phyloP scores from a whole-genome alignment of 2,113 vertebrate genomes.

The Phrynosoma blainvillii region DNA sequence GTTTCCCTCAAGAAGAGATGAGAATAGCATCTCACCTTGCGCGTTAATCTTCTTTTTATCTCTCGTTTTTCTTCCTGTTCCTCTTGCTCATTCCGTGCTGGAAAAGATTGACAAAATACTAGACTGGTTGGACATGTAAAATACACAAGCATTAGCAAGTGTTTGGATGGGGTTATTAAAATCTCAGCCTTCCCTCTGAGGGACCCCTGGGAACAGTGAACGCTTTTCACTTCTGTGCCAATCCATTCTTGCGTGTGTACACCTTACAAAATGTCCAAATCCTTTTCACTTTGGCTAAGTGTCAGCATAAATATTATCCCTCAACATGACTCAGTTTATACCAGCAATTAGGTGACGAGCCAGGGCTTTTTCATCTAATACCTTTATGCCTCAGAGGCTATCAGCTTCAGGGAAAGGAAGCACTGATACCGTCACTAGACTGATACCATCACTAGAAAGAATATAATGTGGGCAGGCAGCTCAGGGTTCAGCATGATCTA shows the following conservation, averaged over 20 bases:
- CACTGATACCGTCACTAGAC: fast-evolving
- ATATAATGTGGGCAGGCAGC: neutral
- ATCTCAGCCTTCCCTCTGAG: constrained; percentile 46
- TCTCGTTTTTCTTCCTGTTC: constrained; percentile 98
- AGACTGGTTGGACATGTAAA: constrained; percentile 44
- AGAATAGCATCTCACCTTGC: constrained; percentile 85
- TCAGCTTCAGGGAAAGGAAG: constrained; percentile 2
- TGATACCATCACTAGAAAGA: neutral
- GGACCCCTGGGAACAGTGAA: constrained; percentile 25
- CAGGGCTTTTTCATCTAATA: constrained; percentile 30
- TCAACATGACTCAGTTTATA: constrained; percentile 26
- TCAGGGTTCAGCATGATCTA: neutral
- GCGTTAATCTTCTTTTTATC: constrained; percentile 92
- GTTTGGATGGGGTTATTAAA: constrained; percentile 31
- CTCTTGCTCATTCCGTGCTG: constrained; percentile 97
- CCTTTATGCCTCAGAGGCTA: constrained; percentile 24
- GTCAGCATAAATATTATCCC: constrained; percentile 13
- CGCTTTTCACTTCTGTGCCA: neutral
- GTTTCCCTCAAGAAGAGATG: neutral
- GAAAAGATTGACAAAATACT: constrained; percentile 64
- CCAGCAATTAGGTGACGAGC: constrained; percentile 3
- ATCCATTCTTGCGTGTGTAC: neutral
- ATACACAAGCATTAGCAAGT: constrained; percentile 40
- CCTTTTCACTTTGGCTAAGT: constrained; percentile 21
- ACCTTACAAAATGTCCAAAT: constrained; percentile 29